Evolutionary conservation across 2,888 invertebrate genomes (phyloP).

Genomic region (Sipha maydis): DNA sequence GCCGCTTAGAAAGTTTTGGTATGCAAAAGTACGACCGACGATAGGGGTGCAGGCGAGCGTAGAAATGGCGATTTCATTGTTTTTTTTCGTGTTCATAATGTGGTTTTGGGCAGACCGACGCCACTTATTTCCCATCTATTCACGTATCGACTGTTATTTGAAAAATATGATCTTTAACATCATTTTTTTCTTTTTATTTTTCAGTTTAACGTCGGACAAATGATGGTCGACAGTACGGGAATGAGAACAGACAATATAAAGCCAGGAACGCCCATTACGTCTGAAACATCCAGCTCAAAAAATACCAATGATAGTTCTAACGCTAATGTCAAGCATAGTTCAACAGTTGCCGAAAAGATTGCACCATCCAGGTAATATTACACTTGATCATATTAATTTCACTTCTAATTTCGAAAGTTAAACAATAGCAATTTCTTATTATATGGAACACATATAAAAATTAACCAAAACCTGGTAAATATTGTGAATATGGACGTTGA

Average conservation of each 20-base stretch:
- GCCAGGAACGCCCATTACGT: constrained; percentile 51
- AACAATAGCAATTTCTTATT: background rate
- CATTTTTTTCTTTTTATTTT: constrained; percentile 35
- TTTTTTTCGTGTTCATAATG: background rate
- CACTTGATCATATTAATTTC: background rate
- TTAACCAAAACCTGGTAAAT: background rate
- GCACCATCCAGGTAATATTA: constrained; percentile 47
- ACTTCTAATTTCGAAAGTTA: background rate
- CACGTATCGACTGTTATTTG: constrained; percentile 23
- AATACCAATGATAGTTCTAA: constrained; percentile 27
- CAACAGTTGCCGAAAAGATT: constrained; percentile 39
- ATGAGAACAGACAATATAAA: constrained; percentile 65
- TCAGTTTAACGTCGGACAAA: constrained; percentile 66
- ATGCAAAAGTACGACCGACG: background rate
- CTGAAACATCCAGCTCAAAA: constrained; percentile 62
- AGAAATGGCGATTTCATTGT: constrained; percentile 18
- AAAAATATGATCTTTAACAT: constrained; percentile 26
- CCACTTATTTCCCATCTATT: constrained; percentile 17
- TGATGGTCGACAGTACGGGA: constrained; percentile 67
- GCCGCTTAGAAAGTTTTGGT: background rate
- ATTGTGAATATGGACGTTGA: background rate
- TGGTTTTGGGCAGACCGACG: background rate
- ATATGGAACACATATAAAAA: background rate
- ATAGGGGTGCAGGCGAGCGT: background rate
- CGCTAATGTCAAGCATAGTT: constrained; percentile 46